phyloP scores from a whole-genome alignment of 1,140 invertebrate species.

The Linepithema humile region DNA sequence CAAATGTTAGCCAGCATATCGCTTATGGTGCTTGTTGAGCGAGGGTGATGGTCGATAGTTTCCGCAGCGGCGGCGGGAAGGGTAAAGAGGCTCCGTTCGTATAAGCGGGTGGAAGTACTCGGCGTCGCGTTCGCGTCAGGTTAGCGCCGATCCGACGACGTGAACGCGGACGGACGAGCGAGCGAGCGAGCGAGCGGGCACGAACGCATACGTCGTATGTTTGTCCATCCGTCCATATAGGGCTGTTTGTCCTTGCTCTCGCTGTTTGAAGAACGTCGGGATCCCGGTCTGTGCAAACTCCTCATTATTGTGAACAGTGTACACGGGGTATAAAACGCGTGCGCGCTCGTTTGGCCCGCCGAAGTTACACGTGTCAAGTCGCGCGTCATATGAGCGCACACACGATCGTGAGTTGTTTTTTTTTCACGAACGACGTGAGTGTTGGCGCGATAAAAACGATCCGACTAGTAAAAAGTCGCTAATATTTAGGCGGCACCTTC shows the following conservation, averaged over 20 bases:
- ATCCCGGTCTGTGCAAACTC: conserved; percentile 82
- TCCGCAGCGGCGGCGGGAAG: conserved; percentile 44
- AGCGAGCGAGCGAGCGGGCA: conserved; percentile 20
- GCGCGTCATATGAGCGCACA: conserved; percentile 26
- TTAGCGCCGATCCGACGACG: conserved; percentile 46
- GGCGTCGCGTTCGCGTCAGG: conserved; percentile 36
- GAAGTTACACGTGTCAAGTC: conserved; percentile 59
- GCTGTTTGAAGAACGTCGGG: conserved; percentile 81
- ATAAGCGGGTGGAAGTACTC: conserved; percentile 14
- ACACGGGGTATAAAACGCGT: conserved; percentile 72
- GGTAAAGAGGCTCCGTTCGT: conserved; percentile 46
- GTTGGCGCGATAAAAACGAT: neutral
- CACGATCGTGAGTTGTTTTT: conserved; percentile 28
- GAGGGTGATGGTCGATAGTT: conserved; percentile 73
- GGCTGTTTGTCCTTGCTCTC: conserved; percentile 77
- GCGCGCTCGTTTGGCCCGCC: conserved; percentile 54
- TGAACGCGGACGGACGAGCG: conserved; percentile 5
- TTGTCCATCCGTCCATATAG: conserved; percentile 78
- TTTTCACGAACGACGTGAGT: neutral
- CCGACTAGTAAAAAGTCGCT: neutral
- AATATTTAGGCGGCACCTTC: neutral
- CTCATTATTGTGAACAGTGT: conserved; percentile 81
- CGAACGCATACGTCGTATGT: conserved; percentile 62
- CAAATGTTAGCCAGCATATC: conserved; percentile 84
- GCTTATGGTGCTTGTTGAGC: conserved; percentile 82